phyloP scores from a whole-genome alignment of 2,797 vertebrate species.

The Sphenodon punctatus region DNA sequence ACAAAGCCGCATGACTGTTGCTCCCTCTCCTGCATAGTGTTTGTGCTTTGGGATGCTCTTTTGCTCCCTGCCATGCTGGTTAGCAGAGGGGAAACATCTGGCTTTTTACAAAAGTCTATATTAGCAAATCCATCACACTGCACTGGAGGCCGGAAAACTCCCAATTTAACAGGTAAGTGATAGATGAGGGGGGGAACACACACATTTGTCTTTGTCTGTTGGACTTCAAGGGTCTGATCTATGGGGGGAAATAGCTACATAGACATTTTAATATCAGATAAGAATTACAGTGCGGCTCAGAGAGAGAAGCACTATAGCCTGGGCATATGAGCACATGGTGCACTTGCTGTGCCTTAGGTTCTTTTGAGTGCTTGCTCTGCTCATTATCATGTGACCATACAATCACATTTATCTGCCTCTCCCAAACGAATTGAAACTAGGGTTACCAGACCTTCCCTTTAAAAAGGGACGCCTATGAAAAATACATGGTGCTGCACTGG shows the following conservation, averaged over 20 bases:
- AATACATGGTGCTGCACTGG: no score
- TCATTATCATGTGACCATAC: no score
- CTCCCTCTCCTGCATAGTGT: no score
- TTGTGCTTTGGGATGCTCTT: no score
- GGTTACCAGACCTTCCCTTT: no score
- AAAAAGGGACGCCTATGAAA: no score
- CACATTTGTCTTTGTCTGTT: not conserved
- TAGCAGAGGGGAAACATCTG: not conserved
- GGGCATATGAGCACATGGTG: not conserved
- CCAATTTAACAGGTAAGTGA: not conserved
- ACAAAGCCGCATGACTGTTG: no score
- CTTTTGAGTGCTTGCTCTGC: no score
- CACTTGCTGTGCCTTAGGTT: no score
- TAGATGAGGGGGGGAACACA: not conserved
- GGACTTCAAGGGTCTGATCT: not conserved
- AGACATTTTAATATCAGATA: not conserved
- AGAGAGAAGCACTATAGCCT: not conserved
- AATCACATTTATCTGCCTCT: no score
- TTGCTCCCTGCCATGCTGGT: no score
- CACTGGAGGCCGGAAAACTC: not conserved
- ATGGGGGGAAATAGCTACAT: not conserved
- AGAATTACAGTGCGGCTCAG: not conserved
- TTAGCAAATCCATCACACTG: not conserved
- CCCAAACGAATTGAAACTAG: no score
- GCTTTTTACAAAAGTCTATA: not conserved